Conservation (phyloP, 2,797 vertebrate genomes). For the Balearica regulorum region DNA sequence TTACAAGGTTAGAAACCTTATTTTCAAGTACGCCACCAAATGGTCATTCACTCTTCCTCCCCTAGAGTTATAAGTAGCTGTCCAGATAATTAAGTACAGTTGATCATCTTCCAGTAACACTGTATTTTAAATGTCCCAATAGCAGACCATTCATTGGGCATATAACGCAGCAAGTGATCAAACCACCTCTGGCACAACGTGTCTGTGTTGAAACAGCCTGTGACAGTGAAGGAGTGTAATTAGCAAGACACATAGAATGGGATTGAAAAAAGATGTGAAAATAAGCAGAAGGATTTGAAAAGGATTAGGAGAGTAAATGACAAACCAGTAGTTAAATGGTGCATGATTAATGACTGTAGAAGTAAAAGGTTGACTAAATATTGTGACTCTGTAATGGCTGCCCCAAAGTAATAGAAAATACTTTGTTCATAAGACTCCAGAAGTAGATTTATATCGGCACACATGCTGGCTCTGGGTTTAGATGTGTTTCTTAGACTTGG, state of each 20-base stretch:
- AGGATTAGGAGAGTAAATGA: constrained; percentile 43
- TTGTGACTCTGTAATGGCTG: constrained; percentile 41
- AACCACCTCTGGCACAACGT: not conserved
- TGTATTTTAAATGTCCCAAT: not conserved
- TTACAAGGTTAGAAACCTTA: not conserved
- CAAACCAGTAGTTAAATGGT: constrained; percentile 56
- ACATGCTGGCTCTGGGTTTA: not conserved
- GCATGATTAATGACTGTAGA: constrained; percentile 45
- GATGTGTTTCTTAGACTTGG: not conserved
- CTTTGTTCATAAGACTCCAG: not conserved
- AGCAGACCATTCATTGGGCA: not conserved
- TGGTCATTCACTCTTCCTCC: not conserved
- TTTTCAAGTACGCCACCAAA: not conserved
- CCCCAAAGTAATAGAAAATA: not conserved
- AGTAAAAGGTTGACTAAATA: constrained; percentile 59
- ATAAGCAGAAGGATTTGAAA: constrained; percentile 53
- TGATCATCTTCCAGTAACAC: not conserved
- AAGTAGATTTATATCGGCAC: not conserved
- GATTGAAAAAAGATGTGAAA: constrained; percentile 40
- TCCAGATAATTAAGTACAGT: not conserved
- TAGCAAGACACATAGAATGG: constrained; percentile 23
- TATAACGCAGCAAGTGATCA: not conserved
- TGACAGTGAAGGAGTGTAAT: constrained; percentile 48
- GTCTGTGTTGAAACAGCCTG: not conserved
- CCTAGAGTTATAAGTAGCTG: not conserved